Conservation (phyloP, 2,113 vertebrate genomes). For the Benitochromis conjunctus region DNA sequence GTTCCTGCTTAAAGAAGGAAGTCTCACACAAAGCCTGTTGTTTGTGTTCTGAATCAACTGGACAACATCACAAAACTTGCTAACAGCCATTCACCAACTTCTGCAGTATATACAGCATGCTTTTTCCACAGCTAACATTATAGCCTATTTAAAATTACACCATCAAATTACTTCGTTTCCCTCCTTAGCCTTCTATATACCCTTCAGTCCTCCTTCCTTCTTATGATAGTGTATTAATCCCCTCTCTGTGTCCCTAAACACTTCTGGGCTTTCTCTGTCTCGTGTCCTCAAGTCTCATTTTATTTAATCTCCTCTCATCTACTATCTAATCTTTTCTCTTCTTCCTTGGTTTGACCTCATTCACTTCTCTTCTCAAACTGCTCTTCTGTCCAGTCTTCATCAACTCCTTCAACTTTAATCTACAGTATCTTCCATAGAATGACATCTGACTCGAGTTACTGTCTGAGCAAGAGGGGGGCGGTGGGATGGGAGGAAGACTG, state of each 20-base stretch:
- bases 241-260: background rate
- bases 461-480: background rate
- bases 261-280: background rate
- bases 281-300: background rate
- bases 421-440: background rate
- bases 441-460: slow-evolving; percentile 62
- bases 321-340: background rate
- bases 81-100: background rate
- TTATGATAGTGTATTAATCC: background rate
- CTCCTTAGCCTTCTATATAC: background rate
- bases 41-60: background rate
- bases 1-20: slow-evolving; percentile 7
- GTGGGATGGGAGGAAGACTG: background rate
- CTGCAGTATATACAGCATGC: background rate
- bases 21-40: slow-evolving; percentile 28
- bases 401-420: background rate
- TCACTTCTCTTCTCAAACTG: background rate
- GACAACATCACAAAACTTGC: background rate
- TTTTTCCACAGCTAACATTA: background rate
- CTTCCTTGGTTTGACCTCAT: background rate
- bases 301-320: background rate
- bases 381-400: background rate
- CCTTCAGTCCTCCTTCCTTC: background rate
- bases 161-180: background rate
- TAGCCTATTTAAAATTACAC: background rate